A percentile compares a stretch with the other conserved stretches of the same genome.
These are phyloP conservation scores for Hypselothyrea guttata DNA, from an alignment of 2,888 invertebrate species.

Conservation along the genomic window DNA sequence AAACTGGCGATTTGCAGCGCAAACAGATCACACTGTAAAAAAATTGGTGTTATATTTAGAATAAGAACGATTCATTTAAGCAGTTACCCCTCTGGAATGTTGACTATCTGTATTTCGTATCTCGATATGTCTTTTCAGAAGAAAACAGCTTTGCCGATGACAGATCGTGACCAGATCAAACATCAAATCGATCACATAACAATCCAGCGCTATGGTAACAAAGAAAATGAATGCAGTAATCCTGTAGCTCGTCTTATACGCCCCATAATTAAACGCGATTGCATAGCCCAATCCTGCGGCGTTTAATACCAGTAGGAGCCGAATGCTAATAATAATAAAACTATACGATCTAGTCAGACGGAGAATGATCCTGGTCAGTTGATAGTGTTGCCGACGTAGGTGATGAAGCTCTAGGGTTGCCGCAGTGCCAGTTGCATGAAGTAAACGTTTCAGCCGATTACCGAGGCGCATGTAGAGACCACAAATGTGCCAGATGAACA, in stretches of 20 bases:
- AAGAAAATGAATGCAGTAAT: neutral
- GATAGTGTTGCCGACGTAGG: conserved; percentile 34
- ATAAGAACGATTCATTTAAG: too few species aligned
- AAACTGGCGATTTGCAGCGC: conserved; percentile 35
- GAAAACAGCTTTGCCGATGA: conserved; percentile 13
- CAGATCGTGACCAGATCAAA: conserved; percentile 4
- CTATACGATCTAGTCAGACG: conserved; percentile 21
- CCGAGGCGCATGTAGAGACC: conserved; percentile 15
- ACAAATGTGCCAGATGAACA: conserved; percentile 34
- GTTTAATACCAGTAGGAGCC: conserved; percentile 20
- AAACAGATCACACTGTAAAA: conserved; percentile 41
- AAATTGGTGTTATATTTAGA: too few species aligned
- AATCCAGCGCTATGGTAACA: neutral
- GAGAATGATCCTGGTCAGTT: conserved; percentile 11
- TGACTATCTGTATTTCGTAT: neutral
- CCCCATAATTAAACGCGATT: neutral
- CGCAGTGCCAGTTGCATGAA: neutral
- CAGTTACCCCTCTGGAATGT: conserved; percentile 23
- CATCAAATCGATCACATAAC: conserved; percentile 29
- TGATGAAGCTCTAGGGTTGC: conserved; percentile 31
- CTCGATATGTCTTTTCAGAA: conserved; percentile 4
- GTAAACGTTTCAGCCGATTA: conserved; percentile 7
- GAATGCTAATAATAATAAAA: conserved; percentile 10
- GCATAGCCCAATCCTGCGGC: conserved; percentile 28
- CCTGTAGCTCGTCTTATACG: neutral